Conservation (phyloP, 2,888 invertebrate genomes). For the Himalopsyche tibetana region DNA sequence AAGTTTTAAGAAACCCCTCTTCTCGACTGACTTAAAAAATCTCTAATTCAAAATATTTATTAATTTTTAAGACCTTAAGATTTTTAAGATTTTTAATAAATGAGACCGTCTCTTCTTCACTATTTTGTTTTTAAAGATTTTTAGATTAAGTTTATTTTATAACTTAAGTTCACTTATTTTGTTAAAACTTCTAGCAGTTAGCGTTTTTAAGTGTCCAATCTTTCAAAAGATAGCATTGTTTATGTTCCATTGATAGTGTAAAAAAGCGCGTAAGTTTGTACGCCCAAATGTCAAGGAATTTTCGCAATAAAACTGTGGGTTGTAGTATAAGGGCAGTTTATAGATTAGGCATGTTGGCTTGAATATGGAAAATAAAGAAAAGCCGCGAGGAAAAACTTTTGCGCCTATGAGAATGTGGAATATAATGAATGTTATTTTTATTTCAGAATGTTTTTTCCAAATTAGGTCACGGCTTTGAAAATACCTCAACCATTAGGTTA, state of each 20-base stretch:
- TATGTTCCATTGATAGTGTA: conserved; percentile 14
- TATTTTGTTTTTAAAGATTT: no score
- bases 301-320: conserved; percentile 8
- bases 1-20: no score
- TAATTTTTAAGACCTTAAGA: no score
- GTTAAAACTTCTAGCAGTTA: no score
- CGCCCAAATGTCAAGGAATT: conserved; percentile 20
- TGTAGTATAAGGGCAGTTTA: conserved; percentile 29
- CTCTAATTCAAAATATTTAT: no score
- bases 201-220: not conserved
- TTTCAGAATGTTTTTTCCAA: not conserved
- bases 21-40: no score
- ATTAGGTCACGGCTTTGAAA: not conserved
- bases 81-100: no score
- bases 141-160: no score
- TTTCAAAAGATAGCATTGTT: not conserved
- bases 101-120: no score
- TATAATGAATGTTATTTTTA: not conserved
- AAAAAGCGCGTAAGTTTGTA: conserved; percentile 16
- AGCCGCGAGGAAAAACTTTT: not conserved
- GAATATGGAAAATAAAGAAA: not conserved
- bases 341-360: not conserved
- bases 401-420: not conserved
- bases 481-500: not conserved
- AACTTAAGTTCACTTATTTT: no score